Base-by-base conservation (phyloP, 2,797 vertebrate species). In the Chloroceryle inda region DNA sequence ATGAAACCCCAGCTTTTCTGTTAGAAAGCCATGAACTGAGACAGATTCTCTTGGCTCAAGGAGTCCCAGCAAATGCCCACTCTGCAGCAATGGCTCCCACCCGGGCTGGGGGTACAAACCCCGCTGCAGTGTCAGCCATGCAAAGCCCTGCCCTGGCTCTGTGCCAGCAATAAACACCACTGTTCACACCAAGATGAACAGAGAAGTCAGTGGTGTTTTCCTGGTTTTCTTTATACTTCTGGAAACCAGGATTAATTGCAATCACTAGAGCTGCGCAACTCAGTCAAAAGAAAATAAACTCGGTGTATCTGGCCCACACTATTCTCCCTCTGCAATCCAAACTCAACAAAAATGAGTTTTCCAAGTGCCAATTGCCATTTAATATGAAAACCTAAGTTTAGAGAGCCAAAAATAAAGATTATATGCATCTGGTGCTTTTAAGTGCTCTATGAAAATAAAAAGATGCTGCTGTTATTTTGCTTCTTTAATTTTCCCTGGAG, bases 381-480 rank as follows among this genome's bases (percentile, higher is more conserved):
- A 55, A 84, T 55, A 49, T 18, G 52, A 42, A 87, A 91, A 9
- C 8, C 29, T 42, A 62, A 62, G 58, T 69, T 73, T 40, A 37
- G 63, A 75, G 38, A 87, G 59, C 38, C 71, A 91, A 91, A 91
- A 87, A 35, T 59, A 67, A 89, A 62, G 79, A 69, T 76, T 27
- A 47, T 31, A 27, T 35, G 47, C 88, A 88, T 82, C 78, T 89
- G 67, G 72, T 85, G 21, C 22, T 85, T 86, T 71, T 75, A 78
- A 92, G 35, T 19, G 47, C 22, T 35, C 62, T 53, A 82, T 64
- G 62, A 61, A 93, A 87, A 87, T 31, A 83, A 80, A 93, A 93
- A 92, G 63, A 67, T 52, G 42, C 35, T 85, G 47, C 16, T 58
- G n/a, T 50, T 75, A 59, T 62, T 78, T 78, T 38, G 9, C 58